phyloP scores from a whole-genome alignment of 1,140 invertebrate genomes.

The Hermetia illucens region DNA sequence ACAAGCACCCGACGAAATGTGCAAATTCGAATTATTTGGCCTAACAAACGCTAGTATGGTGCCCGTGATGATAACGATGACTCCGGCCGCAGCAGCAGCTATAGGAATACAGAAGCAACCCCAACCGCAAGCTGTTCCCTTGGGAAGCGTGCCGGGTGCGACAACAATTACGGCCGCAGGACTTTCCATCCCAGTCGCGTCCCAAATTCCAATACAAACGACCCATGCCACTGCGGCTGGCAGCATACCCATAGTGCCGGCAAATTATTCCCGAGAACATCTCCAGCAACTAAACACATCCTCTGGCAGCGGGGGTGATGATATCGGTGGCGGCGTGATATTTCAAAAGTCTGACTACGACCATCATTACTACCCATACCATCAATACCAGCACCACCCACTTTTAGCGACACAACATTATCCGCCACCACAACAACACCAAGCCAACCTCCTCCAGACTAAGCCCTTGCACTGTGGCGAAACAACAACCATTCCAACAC shows the following conservation, averaged over 20 bases:
- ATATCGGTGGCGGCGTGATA: neutral
- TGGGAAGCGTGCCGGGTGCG: neutral
- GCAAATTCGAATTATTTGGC: neutral
- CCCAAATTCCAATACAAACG: neutral
- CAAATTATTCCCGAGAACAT: neutral
- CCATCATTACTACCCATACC: neutral
- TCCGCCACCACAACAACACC: neutral
- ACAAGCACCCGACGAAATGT: neutral
- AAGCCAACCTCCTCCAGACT: too few relatives aligned
- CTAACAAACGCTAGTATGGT: neutral
- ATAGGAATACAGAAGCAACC: neutral
- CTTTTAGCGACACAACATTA: neutral
- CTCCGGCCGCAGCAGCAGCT: neutral
- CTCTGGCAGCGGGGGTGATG: neutral
- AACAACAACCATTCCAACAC: neutral
- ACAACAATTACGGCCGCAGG: neutral
- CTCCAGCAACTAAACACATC: too few relatives aligned
- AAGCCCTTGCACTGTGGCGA: too few relatives aligned
- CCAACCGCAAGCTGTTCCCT: neutral
- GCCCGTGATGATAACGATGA: slow-evolving; percentile 1
- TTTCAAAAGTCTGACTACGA: neutral
- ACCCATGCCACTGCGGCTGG: neutral
- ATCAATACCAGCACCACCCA: neutral
- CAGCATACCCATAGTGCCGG: neutral
- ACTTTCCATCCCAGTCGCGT: neutral